These are phyloP conservation scores for Lacerta bilineata DNA, from an alignment of 2,797 vertebrate species.

Conservation along the genomic window DNA sequence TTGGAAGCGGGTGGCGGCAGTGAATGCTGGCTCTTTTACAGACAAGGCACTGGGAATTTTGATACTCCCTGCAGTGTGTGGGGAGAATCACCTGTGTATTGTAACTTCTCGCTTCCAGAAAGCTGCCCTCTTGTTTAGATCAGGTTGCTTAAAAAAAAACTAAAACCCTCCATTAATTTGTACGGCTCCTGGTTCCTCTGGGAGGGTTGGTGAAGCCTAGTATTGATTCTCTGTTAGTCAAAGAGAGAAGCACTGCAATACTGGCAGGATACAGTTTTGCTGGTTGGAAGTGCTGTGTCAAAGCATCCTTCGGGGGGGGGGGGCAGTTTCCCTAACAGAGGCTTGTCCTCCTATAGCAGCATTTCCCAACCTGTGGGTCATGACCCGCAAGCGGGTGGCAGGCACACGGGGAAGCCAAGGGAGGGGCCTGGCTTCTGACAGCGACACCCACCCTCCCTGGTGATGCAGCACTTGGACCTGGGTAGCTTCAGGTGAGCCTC, in stretches of 20 bases:
- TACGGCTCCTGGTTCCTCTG: background rate
- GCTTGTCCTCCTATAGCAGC: background rate
- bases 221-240: slow-evolving; percentile 40
- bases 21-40: background rate
- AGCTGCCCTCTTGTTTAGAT: background rate
- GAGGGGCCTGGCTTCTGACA: too few species aligned
- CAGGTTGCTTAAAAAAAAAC: background rate
- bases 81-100: background rate
- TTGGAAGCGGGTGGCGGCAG: background rate
- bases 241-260: slow-evolving; percentile 23
- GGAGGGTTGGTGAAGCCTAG: background rate
- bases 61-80: background rate
- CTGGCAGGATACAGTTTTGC: slow-evolving; percentile 8
- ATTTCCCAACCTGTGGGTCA: too few species aligned
- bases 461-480: too few species aligned
- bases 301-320: background rate
- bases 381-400: too few species aligned
- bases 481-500: too few species aligned
- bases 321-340: background rate
- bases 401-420: too few species aligned
- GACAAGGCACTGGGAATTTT: slow-evolving; percentile 3
- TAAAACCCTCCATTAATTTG: background rate
- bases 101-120: background rate
- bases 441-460: too few species aligned
- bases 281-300: background rate